A percentile compares a stretch with the other conserved stretches of the same genome.
Conservation (phyloP, 2,888 invertebrate species). For the Atethmia centrago region DNA sequence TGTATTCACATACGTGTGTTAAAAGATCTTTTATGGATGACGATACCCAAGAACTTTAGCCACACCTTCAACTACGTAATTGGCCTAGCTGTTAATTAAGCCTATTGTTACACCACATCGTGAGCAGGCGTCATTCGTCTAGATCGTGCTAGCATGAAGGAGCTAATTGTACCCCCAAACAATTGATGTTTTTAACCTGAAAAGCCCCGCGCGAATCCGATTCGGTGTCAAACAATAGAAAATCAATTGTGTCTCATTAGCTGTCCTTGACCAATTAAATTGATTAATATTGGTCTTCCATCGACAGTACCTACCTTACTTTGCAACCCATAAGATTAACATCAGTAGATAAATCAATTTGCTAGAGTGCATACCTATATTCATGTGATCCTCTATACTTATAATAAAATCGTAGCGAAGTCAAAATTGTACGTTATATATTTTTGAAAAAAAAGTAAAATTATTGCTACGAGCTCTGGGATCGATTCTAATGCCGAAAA, state of each 20-base stretch:
- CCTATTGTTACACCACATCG: neutral
- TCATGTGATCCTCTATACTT: neutral
- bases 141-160: neutral
- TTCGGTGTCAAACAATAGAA: too few relatives aligned
- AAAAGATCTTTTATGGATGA: neutral
- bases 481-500: too few relatives aligned
- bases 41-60: neutral
- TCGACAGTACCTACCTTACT: neutral
- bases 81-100: neutral
- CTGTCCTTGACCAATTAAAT: too few relatives aligned
- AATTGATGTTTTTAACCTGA: neutral
- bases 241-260: too few relatives aligned
- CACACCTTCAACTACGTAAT: neutral
- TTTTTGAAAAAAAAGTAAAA: too few relatives aligned
- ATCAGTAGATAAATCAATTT: neutral
- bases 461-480: too few relatives aligned
- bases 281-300: neutral
- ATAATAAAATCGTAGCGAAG: too few relatives aligned
- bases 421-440: too few relatives aligned
- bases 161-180: neutral
- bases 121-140: neutral
- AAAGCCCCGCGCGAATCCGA: too few relatives aligned
- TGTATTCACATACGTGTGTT: neutral
- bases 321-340: neutral
- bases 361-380: neutral